Conservation (phyloP, 2,113 vertebrate genomes). For the Apeltes quadracus region DNA sequence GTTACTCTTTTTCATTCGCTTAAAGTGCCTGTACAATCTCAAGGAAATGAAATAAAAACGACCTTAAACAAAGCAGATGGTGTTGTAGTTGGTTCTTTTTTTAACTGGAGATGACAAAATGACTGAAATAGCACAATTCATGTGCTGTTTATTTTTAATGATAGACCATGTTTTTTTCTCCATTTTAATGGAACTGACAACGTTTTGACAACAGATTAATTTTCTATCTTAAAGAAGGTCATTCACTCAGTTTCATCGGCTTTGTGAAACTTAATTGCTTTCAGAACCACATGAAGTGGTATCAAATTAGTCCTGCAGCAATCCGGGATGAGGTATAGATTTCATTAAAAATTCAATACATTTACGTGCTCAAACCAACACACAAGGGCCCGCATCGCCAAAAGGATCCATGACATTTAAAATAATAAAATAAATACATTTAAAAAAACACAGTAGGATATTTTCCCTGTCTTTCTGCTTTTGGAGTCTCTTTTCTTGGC, state of each 20-base stretch:
- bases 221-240: not conserved
- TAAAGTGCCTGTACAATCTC: not conserved
- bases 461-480: too few species aligned
- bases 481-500: too few species aligned
- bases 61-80: slow-evolving; percentile 6
- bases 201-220: too few species aligned
- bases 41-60: slow-evolving; percentile 12
- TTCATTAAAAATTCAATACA: too few species aligned
- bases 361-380: too few species aligned
- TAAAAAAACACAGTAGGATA: too few species aligned
- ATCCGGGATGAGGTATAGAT: too few species aligned
- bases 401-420: too few species aligned
- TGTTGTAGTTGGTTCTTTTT: slow-evolving; percentile 2
- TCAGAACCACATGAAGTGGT: not conserved
- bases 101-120: slow-evolving; percentile 9
- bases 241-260: not conserved
- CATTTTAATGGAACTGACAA: not conserved
- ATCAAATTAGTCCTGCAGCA: slow-evolving; percentile 7
- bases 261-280: not conserved
- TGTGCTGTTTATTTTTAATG: slow-evolving; percentile 5
- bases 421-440: too few species aligned
- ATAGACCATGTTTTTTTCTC: not conserved
- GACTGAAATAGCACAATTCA: not conserved
- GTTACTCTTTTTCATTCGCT: not conserved
- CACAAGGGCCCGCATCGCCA: too few species aligned